Conservation (phyloP, 2,888 invertebrate species). For the Tiphia femorata region DNA sequence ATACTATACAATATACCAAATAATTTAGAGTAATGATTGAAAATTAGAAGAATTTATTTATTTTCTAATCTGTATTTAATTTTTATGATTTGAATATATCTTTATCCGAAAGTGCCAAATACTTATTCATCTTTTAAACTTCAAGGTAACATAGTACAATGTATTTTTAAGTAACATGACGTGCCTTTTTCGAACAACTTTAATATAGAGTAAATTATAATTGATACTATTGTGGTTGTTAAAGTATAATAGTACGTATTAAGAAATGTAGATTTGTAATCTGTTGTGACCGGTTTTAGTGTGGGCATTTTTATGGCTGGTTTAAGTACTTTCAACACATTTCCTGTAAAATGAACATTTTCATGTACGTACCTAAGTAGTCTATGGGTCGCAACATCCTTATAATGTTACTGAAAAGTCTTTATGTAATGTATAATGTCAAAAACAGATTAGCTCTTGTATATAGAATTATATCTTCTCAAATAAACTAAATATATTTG, state of each 20-base stretch:
- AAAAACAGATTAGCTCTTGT: too few species aligned
- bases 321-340: constrained; percentile 32
- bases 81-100: constrained; percentile 7
- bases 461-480: too few species aligned
- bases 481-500: too few species aligned
- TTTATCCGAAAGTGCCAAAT: constrained; percentile 22
- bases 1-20: constrained; percentile 22
- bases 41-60: constrained; percentile 32
- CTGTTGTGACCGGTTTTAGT: constrained; percentile 15
- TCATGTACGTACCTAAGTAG: constrained; percentile 37
- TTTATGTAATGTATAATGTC: too few species aligned
- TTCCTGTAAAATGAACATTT: constrained; percentile 18
- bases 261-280: constrained; percentile 4
- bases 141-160: constrained; percentile 1
- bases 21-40: constrained; percentile 16
- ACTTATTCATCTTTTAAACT: constrained; percentile 19
- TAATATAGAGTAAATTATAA: background rate
- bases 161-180: constrained; percentile 5
- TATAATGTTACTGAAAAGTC: too few species aligned
- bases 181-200: constrained; percentile 6
- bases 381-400: constrained; percentile 17
- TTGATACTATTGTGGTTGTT: background rate
- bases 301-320: constrained; percentile 27
- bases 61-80: constrained; percentile 20
- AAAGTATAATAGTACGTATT: background rate